Evolutionary conservation across 2,113 vertebrate genomes (phyloP).

Genomic region (Pterocles orientalis): DNA sequence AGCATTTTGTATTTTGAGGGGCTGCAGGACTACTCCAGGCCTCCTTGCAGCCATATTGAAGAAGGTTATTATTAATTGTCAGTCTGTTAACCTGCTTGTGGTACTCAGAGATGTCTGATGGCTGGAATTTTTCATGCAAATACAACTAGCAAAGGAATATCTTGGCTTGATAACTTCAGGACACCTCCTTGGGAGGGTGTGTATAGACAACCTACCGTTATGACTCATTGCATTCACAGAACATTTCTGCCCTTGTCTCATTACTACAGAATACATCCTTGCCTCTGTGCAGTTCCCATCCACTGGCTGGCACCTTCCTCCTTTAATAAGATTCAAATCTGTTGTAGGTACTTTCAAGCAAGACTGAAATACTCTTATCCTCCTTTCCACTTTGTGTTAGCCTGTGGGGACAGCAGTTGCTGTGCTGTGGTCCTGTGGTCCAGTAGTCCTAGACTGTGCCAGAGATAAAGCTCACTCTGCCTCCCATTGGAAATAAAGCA

Average conservation of each 20-base stretch:
- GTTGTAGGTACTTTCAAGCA: neutral
- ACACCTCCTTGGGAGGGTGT: neutral
- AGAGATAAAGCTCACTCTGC: neutral
- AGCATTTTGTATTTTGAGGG: neutral
- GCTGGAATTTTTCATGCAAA: neutral
- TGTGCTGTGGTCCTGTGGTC: neutral
- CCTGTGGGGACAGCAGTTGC: neutral
- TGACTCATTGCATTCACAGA: neutral
- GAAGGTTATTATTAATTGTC: neutral
- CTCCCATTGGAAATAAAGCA: neutral
- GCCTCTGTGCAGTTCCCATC: neutral
- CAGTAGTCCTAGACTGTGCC: neutral
- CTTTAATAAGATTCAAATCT: neutral
- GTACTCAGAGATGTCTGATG: neutral
- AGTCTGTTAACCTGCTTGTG: neutral
- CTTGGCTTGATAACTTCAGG: neutral
- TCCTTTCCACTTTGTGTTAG: neutral
- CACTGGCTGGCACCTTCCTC: neutral
- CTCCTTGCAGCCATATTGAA: neutral
- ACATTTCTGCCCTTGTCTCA: neutral
- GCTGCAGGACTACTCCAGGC: neutral
- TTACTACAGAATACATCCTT: neutral
- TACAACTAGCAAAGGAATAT: neutral
- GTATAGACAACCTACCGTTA: neutral
- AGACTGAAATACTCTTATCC: neutral